These are phyloP conservation scores for Trachurus trachurus DNA, from an alignment of 2,797 vertebrate genomes.

Conservation along the genomic window DNA sequence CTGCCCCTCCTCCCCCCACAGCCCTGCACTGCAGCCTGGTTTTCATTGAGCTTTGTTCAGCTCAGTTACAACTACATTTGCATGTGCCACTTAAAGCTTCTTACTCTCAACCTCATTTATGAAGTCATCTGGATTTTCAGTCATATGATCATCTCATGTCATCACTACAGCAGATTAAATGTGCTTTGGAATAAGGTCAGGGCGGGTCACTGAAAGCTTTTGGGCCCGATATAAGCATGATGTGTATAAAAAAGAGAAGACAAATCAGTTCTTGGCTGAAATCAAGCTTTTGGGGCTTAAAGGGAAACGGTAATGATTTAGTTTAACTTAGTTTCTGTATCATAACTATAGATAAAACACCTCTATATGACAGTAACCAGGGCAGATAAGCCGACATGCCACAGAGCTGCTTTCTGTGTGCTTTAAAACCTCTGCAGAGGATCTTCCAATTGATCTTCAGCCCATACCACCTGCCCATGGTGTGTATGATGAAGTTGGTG, in stretches of 20 bases:
- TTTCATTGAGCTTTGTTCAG: constrained; percentile 52
- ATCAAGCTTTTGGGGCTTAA: constrained; percentile 35
- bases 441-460: neutral
- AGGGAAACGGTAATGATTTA: constrained; percentile 40
- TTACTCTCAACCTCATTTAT: constrained; percentile 74
- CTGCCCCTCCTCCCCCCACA: neutral
- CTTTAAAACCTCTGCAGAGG: neutral
- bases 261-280: neutral
- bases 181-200: constrained; percentile 27
- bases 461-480: neutral
- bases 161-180: constrained; percentile 56
- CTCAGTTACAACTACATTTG: constrained; percentile 68
- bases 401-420: neutral
- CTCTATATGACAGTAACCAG: neutral
- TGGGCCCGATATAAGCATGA: neutral
- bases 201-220: constrained; percentile 19
- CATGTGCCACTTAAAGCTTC: constrained; percentile 80
- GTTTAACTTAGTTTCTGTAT: too few species aligned
- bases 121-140: constrained; percentile 65
- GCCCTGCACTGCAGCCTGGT: constrained; percentile 49
- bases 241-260: neutral
- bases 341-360: neutral
- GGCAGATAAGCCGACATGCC: neutral
- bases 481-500: neutral
- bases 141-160: constrained; percentile 71